Base-by-base conservation (phyloP, 30 jellyfish, hydroid and myxozoan species). In the Calvadosia cruxmelitensis region DNA sequence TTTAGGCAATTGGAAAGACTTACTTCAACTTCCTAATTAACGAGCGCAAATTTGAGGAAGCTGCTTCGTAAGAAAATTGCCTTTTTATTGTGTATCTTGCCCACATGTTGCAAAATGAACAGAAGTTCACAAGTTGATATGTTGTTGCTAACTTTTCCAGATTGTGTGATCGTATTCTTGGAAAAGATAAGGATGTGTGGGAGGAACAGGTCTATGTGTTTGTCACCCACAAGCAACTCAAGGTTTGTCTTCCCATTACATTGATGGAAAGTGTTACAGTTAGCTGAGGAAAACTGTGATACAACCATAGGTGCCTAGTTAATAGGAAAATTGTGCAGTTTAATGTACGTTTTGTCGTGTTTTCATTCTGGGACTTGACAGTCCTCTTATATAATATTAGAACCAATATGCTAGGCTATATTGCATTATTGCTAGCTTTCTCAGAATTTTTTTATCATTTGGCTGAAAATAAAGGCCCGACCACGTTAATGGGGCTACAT, bases 201-300 rank as follows among this genome's bases (percentile, higher is more conserved):
- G 96, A 86, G 66, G 96, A 79, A 52, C 84, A 89, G 52, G 92
- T 89, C 0, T 81, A 89, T 76, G 42, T 83, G 48, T 86, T 86
- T 73, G 93, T 88, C 49, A 78, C 80, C 50, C 77, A 76, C 66
- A 67, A 72, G 69, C 78, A 75, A 63, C 50, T 81, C 31, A 81
- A 84, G 78, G 86, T 64, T 33, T 20, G 3, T 5, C 57, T 42
- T 5, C 57, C 57, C 57, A 42, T 42, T 5, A 5, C 20, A 10
- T 42, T n/a, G n/a, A n/a, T n/a, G n/a, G n/a, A n/a, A n/a, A 42
- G 20, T 42, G 15, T 5, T 42, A 5, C 57, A 42, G 10, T 42
- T 5, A 5, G 57, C 20, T 42, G 20, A 42, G 20, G 57, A 20
- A 10, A 42, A 42, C n/a, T n/a, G n/a, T n/a, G n/a, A n/a, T n/a